Percentiles rank a stretch among this genome's conserved stretches.
phyloP scores from a whole-genome alignment of 1,140 invertebrate species.

The Lasaia peninsularis region DNA sequence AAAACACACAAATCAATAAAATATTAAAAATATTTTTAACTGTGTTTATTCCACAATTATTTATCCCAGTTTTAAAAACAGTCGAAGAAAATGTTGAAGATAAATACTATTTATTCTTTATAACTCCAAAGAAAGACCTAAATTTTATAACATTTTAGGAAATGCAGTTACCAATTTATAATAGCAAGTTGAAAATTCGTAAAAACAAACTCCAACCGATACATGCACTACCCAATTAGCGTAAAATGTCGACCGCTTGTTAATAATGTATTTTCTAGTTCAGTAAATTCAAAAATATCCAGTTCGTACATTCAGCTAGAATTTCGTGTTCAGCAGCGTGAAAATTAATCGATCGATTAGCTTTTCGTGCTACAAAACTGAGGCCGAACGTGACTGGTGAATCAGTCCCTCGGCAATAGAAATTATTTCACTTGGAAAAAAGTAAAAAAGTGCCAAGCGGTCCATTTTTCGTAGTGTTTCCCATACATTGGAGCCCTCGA shows the following conservation, averaged over 20 bases:
- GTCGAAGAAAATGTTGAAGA: too few species aligned
- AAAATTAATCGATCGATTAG: conserved; percentile 73
- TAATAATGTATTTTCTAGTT: conserved; percentile 14
- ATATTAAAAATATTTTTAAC: too few species aligned
- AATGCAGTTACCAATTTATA: too few species aligned
- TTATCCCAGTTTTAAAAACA: too few species aligned
- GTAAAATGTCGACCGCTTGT: background rate
- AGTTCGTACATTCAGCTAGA: conserved; percentile 38
- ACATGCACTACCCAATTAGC: too few species aligned
- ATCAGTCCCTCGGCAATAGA: conserved; percentile 46
- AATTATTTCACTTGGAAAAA: conserved; percentile 62
- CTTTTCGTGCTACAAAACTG: conserved; percentile 58
- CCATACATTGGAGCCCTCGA: conserved; percentile 18
- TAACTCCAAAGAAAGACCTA: too few species aligned
- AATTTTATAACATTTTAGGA: too few species aligned
- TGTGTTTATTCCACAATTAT: too few species aligned
- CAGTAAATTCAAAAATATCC: conserved; percentile 19
- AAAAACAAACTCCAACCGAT: too few species aligned
- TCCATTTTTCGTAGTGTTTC: conserved; percentile 47
- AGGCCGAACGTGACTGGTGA: conserved; percentile 61
- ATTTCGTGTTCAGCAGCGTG: conserved; percentile 59
- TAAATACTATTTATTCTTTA: too few species aligned
- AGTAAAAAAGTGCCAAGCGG: conserved; percentile 29
- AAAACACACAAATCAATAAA: too few species aligned
- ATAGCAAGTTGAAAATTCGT: too few species aligned